A percentile compares a stretch with the other conserved stretches of the same genome.
These are phyloP conservation scores for Esox lucius DNA, from an alignment of 2,797 vertebrate genomes.

Conservation along the genomic window DNA sequence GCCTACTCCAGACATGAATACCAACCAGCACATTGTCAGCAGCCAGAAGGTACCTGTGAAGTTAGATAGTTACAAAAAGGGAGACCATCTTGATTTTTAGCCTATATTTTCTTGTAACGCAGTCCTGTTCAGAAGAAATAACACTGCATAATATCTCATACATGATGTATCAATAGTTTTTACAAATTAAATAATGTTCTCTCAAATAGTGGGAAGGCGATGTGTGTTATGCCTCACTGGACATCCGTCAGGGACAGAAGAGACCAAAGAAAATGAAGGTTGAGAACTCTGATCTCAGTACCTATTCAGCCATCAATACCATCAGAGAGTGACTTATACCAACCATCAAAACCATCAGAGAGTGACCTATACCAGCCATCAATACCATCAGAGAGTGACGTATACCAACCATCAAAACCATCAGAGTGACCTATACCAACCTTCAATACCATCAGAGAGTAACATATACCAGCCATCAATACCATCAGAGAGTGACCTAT, in stretches of 20 bases:
- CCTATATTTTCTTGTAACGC: background rate
- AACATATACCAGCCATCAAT: too few species aligned
- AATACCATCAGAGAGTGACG: background rate
- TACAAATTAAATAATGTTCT: background rate
- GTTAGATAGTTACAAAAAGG: background rate
- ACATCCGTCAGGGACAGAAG: constrained; percentile 9
- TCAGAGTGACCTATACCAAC: too few species aligned
- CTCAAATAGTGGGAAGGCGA: constrained; percentile 18
- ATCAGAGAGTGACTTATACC: too few species aligned
- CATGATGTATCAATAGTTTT: too few species aligned
- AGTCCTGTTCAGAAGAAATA: background rate
- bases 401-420: too few species aligned
- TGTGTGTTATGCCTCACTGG: constrained; percentile 26
- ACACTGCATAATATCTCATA: too few species aligned
- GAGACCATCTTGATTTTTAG: background rate
- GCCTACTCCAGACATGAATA: background rate
- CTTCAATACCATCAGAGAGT: too few species aligned
- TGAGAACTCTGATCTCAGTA: constrained; percentile 24
- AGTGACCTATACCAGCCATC: too few species aligned
- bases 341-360: background rate
- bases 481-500: too few species aligned
- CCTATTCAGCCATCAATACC: constrained; percentile 14
- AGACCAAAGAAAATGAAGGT: constrained; percentile 19
- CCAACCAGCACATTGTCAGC: background rate
- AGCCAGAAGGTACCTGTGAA: background rate